Evolutionary conservation across 2,888 invertebrate genomes (phyloP).

Genomic region (Biston betularia): DNA sequence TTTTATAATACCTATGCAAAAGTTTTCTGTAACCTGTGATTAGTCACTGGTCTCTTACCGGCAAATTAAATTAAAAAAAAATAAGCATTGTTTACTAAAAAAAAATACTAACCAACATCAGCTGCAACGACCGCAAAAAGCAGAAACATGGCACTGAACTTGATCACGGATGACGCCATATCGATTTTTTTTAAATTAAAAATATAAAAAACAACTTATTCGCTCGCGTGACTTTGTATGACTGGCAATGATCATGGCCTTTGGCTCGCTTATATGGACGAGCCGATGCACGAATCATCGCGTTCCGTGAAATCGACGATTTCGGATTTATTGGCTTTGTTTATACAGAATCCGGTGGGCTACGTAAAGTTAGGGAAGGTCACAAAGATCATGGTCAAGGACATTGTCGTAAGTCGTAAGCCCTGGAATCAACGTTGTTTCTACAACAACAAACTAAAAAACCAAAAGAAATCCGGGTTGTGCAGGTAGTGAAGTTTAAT

Average conservation of each 20-base stretch:
- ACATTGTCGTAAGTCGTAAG: constrained; percentile 8
- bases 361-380: constrained; percentile 23
- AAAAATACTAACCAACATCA: constrained; percentile 74
- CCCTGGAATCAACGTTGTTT: background rate
- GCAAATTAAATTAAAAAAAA: background rate
- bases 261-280: constrained; percentile 71
- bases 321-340: constrained; percentile 30
- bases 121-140: constrained; percentile 69
- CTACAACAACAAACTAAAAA: background rate
- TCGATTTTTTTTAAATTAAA: constrained; percentile 53
- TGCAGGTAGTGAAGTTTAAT: background rate
- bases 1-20: too few species aligned
- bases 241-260: constrained; percentile 80
- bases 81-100: background rate
- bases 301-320: constrained; percentile 59
- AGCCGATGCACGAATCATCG: constrained; percentile 64
- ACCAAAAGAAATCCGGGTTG: constrained; percentile 16
- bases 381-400: constrained; percentile 16
- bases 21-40: too few species aligned
- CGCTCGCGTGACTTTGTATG: constrained; percentile 61
- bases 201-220: constrained; percentile 59
- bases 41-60: background rate
- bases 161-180: constrained; percentile 79
- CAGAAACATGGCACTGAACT: constrained; percentile 79
- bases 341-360: constrained; percentile 10